These are phyloP conservation scores for Benthosema pterotum DNA, from an alignment of 2,797 vertebrate genomes.

Conservation along the genomic window DNA sequence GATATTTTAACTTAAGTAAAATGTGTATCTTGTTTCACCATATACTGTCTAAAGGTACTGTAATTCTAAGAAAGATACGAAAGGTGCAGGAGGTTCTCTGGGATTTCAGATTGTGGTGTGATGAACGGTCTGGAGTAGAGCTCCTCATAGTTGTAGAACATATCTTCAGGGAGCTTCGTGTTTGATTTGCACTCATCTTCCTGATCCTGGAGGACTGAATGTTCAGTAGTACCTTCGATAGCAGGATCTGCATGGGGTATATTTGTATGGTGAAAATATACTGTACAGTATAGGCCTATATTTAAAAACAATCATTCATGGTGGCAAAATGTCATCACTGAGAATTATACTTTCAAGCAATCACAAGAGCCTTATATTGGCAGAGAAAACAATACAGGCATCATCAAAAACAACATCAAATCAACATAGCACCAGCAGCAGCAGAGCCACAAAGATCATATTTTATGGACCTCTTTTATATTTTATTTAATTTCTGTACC, in stretches of 20 bases:
- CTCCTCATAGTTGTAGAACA: constrained; percentile 81
- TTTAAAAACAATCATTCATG: no score
- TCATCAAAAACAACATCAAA: background rate
- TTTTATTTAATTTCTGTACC: no score
- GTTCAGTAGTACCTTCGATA: constrained; percentile 1
- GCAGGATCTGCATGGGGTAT: background rate
- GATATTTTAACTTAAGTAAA: no score
- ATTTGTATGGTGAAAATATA: no score
- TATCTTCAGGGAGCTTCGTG: constrained; percentile 65
- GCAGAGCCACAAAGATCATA: no score
- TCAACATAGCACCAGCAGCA: background rate
- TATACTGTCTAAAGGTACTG: no score
- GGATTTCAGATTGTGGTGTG: constrained; percentile 79
- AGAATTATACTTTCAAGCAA: background rate
- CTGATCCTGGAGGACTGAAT: constrained; percentile 14
- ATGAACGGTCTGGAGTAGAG: constrained; percentile 80
- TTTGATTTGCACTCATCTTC: constrained; percentile 22
- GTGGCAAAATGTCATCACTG: background rate
- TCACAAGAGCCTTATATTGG: background rate
- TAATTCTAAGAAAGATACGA: constrained; percentile 82
- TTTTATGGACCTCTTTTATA: no score
- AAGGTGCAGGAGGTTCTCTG: constrained; percentile 84
- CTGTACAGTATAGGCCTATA: no score
- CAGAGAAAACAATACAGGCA: background rate
- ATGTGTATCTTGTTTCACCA: no score